Evolutionary conservation across 1,140 invertebrate species (phyloP).

Genomic region (Monomorium pharaonis): DNA sequence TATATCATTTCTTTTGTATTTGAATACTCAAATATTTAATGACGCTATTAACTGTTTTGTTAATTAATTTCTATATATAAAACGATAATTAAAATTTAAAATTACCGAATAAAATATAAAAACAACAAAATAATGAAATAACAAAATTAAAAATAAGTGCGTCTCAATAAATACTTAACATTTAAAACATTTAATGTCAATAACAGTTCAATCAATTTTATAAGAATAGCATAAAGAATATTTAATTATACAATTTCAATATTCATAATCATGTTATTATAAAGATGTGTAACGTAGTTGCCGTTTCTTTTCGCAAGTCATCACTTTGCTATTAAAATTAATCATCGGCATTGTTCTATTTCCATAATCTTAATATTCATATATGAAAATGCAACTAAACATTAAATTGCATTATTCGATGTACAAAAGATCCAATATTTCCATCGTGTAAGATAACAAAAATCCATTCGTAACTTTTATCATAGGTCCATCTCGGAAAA

Average conservation of each 20-base stretch:
- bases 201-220: not conserved
- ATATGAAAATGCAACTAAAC: not conserved
- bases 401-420: not conserved
- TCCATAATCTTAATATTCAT: not conserved
- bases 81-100: not conserved
- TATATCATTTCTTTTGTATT: not conserved
- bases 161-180: not conserved
- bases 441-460: not conserved
- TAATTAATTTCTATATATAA: constrained; percentile 5
- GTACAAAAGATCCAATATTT: not conserved
- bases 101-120: not conserved
- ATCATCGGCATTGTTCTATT: not conserved
- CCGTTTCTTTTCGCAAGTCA: not conserved
- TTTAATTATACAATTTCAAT: not conserved
- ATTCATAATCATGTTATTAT: not conserved
- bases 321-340: not conserved
- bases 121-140: not conserved
- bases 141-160: not conserved
- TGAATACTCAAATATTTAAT: not conserved
- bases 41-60: not conserved
- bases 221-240: not conserved
- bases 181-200: not conserved
- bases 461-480: not conserved
- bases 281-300: not conserved
- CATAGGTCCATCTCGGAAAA: not conserved